Evolutionary conservation across 2,888 invertebrate genomes (phyloP), one percentile per base, ranked within the genome.

Genomic region (Watsonalla cultraria): DNA sequence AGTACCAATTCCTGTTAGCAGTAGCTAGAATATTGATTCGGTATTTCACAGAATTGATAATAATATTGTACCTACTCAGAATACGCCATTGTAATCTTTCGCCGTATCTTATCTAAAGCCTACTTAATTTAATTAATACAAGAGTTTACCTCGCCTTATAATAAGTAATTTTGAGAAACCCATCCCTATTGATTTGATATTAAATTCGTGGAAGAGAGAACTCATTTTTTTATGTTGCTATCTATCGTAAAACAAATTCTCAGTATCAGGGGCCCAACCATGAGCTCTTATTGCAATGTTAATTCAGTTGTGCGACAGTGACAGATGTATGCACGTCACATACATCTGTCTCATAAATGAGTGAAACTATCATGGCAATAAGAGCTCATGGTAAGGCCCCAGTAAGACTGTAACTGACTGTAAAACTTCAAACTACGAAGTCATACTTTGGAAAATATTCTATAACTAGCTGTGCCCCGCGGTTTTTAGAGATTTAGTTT

Each of bases 21-120:
- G 68, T 66, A 62, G 62, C 64, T 35, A 37, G 14, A 64, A 64
- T 65, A 66, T 65, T 65, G 65, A 71, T 70, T 70, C 56, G 48
- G 54, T 57, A 65, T 61, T 70, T 73, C 72, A 62, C 58, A 61
- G 74, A 73, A 73, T 15, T 42, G 72, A 73, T 73, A 67, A 56
- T 39, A 65, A 7, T 37, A 8, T 68, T 59, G 47, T 51, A 9
- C 2, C 9, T 49, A 11, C 39, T 37, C 7, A 11, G 13, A 33
- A 47, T 34, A 34, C 35, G 33, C 42, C 14, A 14, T 11, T 45
- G 51, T 51, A 33, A 51, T 51, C 14, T 15, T 15, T 4, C 35
- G 14, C 15, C 34, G 2, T 51, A 51, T 51, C 51, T 51, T 35
- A 51, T 51, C 51, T 51, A 13, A 34, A 46, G 11, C 50, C 46